Evolutionary conservation across 2,797 vertebrate genomes (phyloP).

Genomic region (Australoheros facetus): DNA sequence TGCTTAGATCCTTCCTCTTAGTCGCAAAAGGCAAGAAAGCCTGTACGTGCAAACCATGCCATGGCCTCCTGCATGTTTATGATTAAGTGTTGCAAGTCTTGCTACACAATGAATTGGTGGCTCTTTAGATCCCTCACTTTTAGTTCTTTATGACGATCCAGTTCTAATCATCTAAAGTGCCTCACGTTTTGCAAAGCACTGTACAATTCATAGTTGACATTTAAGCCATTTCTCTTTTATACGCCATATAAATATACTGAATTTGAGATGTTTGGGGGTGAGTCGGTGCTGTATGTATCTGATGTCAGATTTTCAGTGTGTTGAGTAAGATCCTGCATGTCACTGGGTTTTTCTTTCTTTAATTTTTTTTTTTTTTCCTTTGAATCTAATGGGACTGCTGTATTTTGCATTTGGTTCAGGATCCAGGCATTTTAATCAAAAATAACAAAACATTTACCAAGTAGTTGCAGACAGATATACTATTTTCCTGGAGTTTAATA

Average conservation of each 20-base stretch:
- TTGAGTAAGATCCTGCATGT: background rate
- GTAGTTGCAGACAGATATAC: background rate
- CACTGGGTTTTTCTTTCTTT: background rate
- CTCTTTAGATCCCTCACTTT: background rate
- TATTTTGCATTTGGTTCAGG: conserved; percentile 13
- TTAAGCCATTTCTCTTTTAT: background rate
- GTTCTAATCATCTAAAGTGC: background rate
- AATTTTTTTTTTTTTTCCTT: background rate
- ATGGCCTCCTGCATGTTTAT: background rate
- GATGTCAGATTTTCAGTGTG: background rate
- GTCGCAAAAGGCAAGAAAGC: background rate
- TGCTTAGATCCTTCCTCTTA: background rate
- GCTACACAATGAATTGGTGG: background rate
- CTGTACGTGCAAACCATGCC: background rate
- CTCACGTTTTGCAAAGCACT: background rate
- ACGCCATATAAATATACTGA: background rate
- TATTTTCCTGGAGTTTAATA: conserved; percentile 40
- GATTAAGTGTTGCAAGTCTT: background rate
- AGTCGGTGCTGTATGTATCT: background rate
- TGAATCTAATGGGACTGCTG: background rate
- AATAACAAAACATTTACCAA: conserved; percentile 3
- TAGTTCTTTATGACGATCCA: background rate
- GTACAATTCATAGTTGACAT: conserved; percentile 1
- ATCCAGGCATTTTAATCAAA: conserved; percentile 5
- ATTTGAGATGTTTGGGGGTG: background rate